Evolutionary conservation across 2,888 invertebrate genomes (phyloP), one percentile per base, ranked within the genome.

Genomic region (Nesidiocoris tenuis): DNA sequence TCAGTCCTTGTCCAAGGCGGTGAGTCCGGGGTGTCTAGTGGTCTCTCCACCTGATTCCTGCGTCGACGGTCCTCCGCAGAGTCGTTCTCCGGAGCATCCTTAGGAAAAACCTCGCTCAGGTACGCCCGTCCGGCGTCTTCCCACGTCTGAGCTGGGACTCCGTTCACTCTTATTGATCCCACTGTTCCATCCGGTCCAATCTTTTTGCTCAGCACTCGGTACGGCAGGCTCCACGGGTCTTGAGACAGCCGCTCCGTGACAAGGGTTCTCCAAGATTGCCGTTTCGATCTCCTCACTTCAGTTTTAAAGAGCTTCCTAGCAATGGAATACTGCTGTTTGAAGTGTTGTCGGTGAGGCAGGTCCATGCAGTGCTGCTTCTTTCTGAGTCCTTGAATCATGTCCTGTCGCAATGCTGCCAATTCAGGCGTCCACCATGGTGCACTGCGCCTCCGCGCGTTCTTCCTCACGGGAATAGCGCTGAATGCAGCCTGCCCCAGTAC

Each of bases 161-260:
- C 19, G 2, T 19, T 9, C 16, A 5, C 21, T 1, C 1, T n/a
- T 2, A 55, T 2, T 1, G 54, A 16, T 9, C 16, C 67, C 1
- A 67, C 9, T 1, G 55, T 55, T 3, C 5, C 17, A 1, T 67
- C 67, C 7, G 67, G 67, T 5, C 25, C 18, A 3, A 66, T 5
- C 66, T 66, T 66, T 54, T 39, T 5, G 9, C 66, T 66, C 2
- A 54, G 12, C 1, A 66, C 18, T 1, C 54, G 39, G 19, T 66
- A 66, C 1, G 66, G 18, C 9, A 66, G 17, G 5, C 9, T 17
- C 66, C 66, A 66, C 3, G 66, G 66, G 19, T 66, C 19, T 3
- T 9, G 2, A 55, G 0, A 1, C 39, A 39, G 25, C 3, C 2
- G 17, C 12, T 39, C 54, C 2, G 17, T 55, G 5, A 67, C 67